Base-by-base conservation (phyloP, 2,797 vertebrate genomes). In the Hephaestus fuliginosus region DNA sequence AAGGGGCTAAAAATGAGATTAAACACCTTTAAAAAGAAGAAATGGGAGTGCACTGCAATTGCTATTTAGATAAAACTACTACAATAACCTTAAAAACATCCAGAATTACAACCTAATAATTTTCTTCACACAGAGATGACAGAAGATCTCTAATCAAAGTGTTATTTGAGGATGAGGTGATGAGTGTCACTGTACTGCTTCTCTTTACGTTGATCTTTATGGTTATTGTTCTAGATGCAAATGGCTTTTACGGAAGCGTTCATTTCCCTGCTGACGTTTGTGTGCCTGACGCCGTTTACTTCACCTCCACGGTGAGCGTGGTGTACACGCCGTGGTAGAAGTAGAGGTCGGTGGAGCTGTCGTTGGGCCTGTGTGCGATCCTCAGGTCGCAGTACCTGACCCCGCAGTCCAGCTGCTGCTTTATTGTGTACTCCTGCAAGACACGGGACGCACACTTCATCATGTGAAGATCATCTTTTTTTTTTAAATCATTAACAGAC, bases 241-340 rank as follows among this genome's bases (percentile, higher is more conserved):
- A 57, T 43, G 6, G 44, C n/a, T 1, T n/a, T 41, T 7, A 41
- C 5, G 43, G 14, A 7, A 56, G 36, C 58, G 39, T 36, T 58
- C 18, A 25, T 41, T 14, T 69, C 17, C 11, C 22, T 0, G 4
- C 44, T 14, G 7, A 67, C 2, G 9, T 65, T 41, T 20, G 30
- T 12, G n/a, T 71, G 30, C 1, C 4, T 7, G 63, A 0, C 18
- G 65, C 2, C 5, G 3, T 52, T 33, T 2, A 48, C 18, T 69
- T 77, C 91, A 99, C 98, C 98, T 97, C 94, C 68, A 99, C 98
- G 8, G 96, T 96, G 41, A 96, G 87, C 0, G 95, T 95, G 71
- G 97, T 98, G 92, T 97, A 98, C 15, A 99, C 86, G 10, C 97
- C 96, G 25, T 99, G 98, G 85, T 97, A 97, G 0, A 99, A 99